These are phyloP conservation scores for Hydropsyche tenuis DNA, from an alignment of 1,140 invertebrate genomes.

Conservation along the genomic window DNA sequence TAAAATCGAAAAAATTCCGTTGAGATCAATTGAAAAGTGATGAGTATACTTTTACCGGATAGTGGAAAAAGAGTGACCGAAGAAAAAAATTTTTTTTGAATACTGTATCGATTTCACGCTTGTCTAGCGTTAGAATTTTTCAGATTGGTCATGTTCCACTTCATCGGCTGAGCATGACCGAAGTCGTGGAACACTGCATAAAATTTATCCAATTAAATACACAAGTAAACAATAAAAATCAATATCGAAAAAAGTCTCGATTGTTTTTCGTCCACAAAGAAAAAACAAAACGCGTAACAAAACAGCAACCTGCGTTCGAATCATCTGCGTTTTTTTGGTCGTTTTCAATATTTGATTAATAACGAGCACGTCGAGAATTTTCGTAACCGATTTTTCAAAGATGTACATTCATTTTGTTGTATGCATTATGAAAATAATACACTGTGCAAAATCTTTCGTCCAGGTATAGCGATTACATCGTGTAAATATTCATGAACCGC, in stretches of 20 bases:
- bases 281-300: background rate
- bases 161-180: conserved; percentile 25
- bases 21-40: background rate
- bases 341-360: no score
- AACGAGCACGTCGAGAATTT: no score
- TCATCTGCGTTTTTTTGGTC: no score
- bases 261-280: background rate
- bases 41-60: no score
- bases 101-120: conserved; percentile 30
- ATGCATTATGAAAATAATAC: no score
- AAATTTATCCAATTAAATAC: conserved; percentile 6
- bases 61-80: no score
- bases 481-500: no score
- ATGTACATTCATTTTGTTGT: no score
- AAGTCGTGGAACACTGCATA: conserved; percentile 4
- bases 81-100: conserved; percentile 6
- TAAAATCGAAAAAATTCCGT: conserved; percentile 9
- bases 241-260: background rate
- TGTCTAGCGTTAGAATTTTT: conserved; percentile 19
- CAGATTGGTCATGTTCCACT: conserved; percentile 32
- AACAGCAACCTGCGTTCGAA: no score
- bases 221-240: background rate
- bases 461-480: no score
- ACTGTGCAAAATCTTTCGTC: no score
- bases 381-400: no score